These are phyloP conservation scores for Scaptomyza polygonia DNA, from an alignment of 2,888 invertebrate species.

Conservation along the genomic window DNA sequence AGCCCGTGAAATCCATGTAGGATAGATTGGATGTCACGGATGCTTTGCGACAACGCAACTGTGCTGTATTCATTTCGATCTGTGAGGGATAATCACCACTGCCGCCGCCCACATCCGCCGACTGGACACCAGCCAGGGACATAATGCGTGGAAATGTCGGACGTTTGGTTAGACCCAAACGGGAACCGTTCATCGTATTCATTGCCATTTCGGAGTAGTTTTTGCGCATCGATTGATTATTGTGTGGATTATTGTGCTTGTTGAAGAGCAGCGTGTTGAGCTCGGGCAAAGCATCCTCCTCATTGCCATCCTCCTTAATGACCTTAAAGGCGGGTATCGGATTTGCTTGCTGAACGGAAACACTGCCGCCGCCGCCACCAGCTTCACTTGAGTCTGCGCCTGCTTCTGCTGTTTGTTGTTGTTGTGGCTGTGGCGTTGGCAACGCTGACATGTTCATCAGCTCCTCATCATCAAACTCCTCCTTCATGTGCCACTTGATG, in stretches of 20 bases:
- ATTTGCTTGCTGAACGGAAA: constrained; percentile 4
- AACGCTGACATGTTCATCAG: constrained; percentile 76
- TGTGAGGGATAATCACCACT: constrained; percentile 82
- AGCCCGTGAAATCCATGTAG: constrained; percentile 90
- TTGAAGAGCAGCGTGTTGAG: constrained; percentile 83
- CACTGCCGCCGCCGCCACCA: background rate
- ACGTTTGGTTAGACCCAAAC: constrained; percentile 82
- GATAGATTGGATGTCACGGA: constrained; percentile 90
- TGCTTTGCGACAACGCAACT: constrained; percentile 86
- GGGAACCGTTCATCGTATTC: constrained; percentile 82
- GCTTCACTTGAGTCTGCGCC: constrained; percentile 18
- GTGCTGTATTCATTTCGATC: constrained; percentile 85
- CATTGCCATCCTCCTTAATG: constrained; percentile 88
- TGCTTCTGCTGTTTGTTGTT: constrained; percentile 2
- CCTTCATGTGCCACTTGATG: constrained; percentile 89
- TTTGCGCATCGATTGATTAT: constrained; percentile 80
- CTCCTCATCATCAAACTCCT: constrained; percentile 83
- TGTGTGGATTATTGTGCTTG: constrained; percentile 65
- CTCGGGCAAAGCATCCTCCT: constrained; percentile 85
- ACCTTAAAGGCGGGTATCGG: constrained; percentile 87
- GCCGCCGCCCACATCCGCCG: constrained; percentile 69
- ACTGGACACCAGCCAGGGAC: constrained; percentile 82
- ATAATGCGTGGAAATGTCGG: constrained; percentile 84
- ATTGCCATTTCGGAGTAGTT: constrained; percentile 84
- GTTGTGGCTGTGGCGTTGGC: constrained; percentile 69